Evolutionary conservation across 2,113 vertebrate species (phyloP).

Genomic region (Tylochromis polylepis): DNA sequence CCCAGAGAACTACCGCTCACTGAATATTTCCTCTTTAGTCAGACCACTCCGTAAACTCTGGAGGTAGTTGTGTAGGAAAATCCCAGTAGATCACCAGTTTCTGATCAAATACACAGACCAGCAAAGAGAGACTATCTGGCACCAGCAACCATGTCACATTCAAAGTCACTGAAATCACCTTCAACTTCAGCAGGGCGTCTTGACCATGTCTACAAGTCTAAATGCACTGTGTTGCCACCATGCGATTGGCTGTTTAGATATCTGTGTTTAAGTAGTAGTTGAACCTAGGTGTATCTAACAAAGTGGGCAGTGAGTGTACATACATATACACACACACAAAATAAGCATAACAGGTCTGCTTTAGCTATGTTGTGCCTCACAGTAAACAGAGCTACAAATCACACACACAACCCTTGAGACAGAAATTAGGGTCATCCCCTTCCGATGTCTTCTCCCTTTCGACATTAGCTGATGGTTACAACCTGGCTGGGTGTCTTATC

Average conservation of each 20-base stretch:
- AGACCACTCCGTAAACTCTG: neutral
- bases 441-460: slow-evolving; percentile 22
- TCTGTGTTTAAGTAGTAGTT: neutral
- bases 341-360: neutral
- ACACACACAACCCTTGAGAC: neutral
- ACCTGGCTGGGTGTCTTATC: slow-evolving; percentile 26
- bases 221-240: neutral
- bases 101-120: neutral
- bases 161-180: neutral
- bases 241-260: neutral
- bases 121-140: neutral
- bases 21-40: neutral
- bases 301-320: neutral
- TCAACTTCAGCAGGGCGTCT: neutral
- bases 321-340: neutral
- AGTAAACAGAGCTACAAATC: neutral
- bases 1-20: neutral
- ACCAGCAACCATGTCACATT: neutral
- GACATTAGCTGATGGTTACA: slow-evolving; percentile 41
- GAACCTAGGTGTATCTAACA: neutral
- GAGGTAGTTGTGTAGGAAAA: neutral
- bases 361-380: neutral
- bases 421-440: neutral
- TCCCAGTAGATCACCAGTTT: neutral
- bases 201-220: neutral